Evolutionary conservation across 2,888 invertebrate species (phyloP), one percentile per base, ranked within the genome.

Genomic region (Germaria angustata): DNA sequence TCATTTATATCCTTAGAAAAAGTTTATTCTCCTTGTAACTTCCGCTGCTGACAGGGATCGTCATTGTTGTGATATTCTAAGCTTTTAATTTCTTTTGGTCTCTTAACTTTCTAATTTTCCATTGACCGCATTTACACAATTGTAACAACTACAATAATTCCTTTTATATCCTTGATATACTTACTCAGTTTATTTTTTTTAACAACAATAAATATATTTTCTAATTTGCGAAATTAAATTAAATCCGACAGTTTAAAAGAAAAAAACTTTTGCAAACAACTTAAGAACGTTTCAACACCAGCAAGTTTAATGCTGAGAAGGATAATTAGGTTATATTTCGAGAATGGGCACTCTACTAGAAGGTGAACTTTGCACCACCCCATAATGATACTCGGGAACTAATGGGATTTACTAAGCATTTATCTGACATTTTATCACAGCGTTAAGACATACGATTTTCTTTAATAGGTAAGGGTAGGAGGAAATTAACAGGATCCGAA

Each of bases 21-120:
- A 53, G 41, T 78, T 75, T 65, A 53, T 65, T 75, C 78, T 78
- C 81, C 81, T 78, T 75, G 55, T 41, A 51, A 69, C 63, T 71
- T 78, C 69, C 79, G 69, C 28, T 75, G 34, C 8, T 32, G 44
- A 57, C 36, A 57, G 75, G 80, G 68, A 68, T 80, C 49, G 65
- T 72, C 71, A 4, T 46, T 55, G 20, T 71, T 57, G 20, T 63
- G 51, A 39, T 72, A 61, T 51, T 49, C n/a, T 32, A 24, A 49
- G 11, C 13, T 53, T 44, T 63, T 53, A 9, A 32, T 53, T 39
- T 51, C 7, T 44, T 63, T 36, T 61, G 24, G 28, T 59, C 66
- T 39, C 57, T 39, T 20, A 68, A 66, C 53, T 78, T 71, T 81
- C 51, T 71, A 76, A 77, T 81, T 76, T 81, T 81, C 81, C 81